These are phyloP conservation scores for Agriopis leucophaearia DNA, from an alignment of 2,888 invertebrate species.

Conservation along the genomic window DNA sequence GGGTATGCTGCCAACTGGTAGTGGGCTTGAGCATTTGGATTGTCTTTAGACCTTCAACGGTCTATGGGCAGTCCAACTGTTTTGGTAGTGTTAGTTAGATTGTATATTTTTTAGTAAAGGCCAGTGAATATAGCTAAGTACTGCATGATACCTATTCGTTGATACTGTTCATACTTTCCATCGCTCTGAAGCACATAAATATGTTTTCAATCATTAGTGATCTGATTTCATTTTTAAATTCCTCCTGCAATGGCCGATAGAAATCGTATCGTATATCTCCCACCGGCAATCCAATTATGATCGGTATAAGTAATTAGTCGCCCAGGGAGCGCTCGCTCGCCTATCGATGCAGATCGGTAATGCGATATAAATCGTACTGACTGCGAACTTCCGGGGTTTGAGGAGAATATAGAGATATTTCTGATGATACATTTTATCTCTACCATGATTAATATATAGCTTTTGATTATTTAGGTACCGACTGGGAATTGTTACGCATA, in stretches of 20 bases:
- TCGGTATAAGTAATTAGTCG: conserved; percentile 60
- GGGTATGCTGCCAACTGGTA: too few relatives aligned
- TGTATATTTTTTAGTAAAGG: too few relatives aligned
- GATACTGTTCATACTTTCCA: not conserved
- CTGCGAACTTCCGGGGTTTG: conserved; percentile 20
- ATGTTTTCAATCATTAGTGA: conserved; percentile 4
- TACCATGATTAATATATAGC: not conserved
- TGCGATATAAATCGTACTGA: conserved; percentile 31
- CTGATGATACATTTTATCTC: not conserved
- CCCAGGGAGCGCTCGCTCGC: conserved; percentile 50
- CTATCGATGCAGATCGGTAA: conserved; percentile 52
- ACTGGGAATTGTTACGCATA: too few relatives aligned
- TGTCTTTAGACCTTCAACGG: too few relatives aligned
- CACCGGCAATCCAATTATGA: conserved; percentile 59
- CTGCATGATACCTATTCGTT: too few relatives aligned
- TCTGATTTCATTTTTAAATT: conserved; percentile 3
- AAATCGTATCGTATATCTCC: conserved; percentile 28
- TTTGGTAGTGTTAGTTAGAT: too few relatives aligned
- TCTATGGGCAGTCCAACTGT: too few relatives aligned
- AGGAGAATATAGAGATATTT: not conserved
- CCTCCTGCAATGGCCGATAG: conserved; percentile 1
- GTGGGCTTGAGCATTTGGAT: too few relatives aligned
- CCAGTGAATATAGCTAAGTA: too few relatives aligned
- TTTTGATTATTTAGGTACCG: too few relatives aligned
- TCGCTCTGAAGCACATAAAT: not conserved